phyloP scores from a whole-genome alignment of 2,113 vertebrate species.

The Anseranas semipalmata region DNA sequence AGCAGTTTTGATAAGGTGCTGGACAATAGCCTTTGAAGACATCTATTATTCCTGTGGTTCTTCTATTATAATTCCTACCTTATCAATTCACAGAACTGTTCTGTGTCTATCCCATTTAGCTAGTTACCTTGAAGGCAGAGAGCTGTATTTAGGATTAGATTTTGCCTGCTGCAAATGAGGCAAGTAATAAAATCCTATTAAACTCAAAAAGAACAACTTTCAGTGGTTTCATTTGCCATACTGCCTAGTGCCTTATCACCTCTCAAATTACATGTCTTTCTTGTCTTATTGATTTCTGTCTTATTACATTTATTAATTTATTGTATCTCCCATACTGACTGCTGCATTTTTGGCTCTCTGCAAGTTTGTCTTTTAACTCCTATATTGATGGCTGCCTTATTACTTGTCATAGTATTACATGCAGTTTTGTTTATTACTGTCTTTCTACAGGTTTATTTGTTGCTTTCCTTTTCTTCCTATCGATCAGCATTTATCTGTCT shows the following conservation, averaged over 20 bases:
- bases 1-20: background rate
- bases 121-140: background rate
- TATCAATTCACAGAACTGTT: background rate
- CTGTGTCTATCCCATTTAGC: background rate
- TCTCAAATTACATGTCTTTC: background rate
- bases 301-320: background rate
- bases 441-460: background rate
- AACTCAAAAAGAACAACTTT: background rate
- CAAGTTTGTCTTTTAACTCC: background rate
- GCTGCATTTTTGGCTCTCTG: background rate
- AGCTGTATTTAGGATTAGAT: background rate
- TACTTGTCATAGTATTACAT: background rate
- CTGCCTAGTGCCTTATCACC: background rate
- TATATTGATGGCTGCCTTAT: background rate
- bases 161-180: background rate
- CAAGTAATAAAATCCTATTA: background rate
- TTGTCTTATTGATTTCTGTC: background rate
- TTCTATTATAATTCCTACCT: background rate
- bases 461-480: background rate
- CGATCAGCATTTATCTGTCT: background rate
- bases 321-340: background rate
- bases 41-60: background rate
- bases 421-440: background rate
- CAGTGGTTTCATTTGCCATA: background rate
- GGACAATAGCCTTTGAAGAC: background rate